These are phyloP conservation scores for Acrossocheilus wenchowensis DNA, from an alignment of 2,797 vertebrate species.

Conservation along the genomic window DNA sequence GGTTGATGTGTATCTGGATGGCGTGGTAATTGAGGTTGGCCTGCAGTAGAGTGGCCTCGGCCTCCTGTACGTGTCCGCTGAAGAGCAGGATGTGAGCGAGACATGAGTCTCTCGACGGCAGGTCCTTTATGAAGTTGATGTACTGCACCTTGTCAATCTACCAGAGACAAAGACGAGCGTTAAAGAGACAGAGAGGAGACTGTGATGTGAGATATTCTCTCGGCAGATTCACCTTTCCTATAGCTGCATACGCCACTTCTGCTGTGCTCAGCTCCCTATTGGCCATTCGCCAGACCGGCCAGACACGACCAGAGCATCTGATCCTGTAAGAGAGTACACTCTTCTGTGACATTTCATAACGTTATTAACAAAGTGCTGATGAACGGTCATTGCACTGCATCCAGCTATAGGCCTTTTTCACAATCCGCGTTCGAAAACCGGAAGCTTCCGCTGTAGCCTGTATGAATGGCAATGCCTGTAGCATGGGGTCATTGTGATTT, in stretches of 20 bases:
- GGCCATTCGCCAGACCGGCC: conserved; percentile 93
- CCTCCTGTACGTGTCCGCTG: conserved; percentile 90
- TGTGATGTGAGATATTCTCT: no score
- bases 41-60: conserved; percentile 90
- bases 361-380: background rate
- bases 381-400: no score
- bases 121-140: conserved; percentile 91
- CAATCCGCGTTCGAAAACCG: no score
- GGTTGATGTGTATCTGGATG: conserved; percentile 90
- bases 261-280: conserved; percentile 89
- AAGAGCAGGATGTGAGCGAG: conserved; percentile 91
- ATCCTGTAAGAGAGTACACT: conserved; percentile 76
- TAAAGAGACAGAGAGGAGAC: background rate
- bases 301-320: conserved; percentile 93
- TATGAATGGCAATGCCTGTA: no score
- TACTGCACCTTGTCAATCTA: conserved; percentile 94
- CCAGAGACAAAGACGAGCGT: background rate
- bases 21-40: conserved; percentile 92
- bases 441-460: no score
- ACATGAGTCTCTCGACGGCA: conserved; percentile 92
- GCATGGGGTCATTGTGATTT: no score
- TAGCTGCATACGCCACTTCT: conserved; percentile 91
- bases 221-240: conserved; percentile 84
- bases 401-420: background rate
- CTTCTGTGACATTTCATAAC: background rate